A percentile compares a stretch with the other conserved stretches of the same genome.
These are phyloP conservation scores for Cotesia chilonis DNA, from an alignment of 1,140 invertebrate genomes.

Conservation along the genomic window DNA sequence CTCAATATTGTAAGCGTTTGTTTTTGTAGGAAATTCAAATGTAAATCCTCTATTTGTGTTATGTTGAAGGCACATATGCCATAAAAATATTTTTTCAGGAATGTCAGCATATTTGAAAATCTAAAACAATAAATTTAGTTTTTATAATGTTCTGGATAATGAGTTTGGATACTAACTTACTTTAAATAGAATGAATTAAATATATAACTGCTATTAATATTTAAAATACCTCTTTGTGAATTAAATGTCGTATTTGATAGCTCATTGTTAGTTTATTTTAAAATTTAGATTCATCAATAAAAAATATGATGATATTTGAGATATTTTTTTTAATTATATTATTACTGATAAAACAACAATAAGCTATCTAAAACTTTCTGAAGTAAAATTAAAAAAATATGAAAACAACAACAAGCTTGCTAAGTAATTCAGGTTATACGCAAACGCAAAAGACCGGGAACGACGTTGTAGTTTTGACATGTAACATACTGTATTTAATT, in stretches of 20 bases:
- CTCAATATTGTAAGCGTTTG: conserved; percentile 25
- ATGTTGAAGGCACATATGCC: not conserved
- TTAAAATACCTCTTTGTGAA: not conserved
- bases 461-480: too few relatives aligned
- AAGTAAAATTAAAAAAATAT: too few relatives aligned
- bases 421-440: too few relatives aligned
- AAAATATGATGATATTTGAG: too few relatives aligned
- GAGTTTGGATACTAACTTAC: not conserved
- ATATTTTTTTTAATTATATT: too few relatives aligned
- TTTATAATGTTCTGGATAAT: not conserved
- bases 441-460: too few relatives aligned
- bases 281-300: too few relatives aligned
- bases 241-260: not conserved
- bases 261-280: not conserved
- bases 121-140: not conserved
- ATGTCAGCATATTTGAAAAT: not conserved
- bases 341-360: too few relatives aligned
- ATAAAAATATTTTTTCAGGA: not conserved
- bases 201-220: not conserved
- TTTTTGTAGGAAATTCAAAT: conserved; percentile 7
- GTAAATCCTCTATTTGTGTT: not conserved
- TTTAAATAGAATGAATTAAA: not conserved
- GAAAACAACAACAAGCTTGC: too few relatives aligned
- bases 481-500: too few relatives aligned
- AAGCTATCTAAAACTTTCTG: too few relatives aligned